These are phyloP conservation scores for Uria aalge DNA, from an alignment of 2,113 vertebrate species.

Conservation along the genomic window DNA sequence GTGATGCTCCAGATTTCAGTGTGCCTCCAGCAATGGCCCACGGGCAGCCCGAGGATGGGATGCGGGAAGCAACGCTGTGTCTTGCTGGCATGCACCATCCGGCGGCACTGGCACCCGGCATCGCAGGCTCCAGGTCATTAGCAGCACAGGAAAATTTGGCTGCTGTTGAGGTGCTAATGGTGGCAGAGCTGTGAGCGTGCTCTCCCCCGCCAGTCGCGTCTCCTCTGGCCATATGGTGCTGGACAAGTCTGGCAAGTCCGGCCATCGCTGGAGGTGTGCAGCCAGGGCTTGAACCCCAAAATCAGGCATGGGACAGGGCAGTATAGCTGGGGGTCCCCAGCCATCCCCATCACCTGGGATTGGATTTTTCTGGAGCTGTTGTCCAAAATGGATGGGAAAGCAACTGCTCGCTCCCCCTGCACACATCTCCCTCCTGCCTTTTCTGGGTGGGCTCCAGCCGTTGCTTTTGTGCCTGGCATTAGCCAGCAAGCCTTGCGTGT, in stretches of 20 bases:
- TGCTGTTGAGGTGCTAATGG: background rate
- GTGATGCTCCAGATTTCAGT: too few relatives aligned
- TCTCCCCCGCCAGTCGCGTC: fast-evolving
- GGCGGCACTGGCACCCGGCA: fast-evolving
- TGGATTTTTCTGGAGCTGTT: background rate
- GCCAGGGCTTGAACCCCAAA: background rate
- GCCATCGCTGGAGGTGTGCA: background rate
- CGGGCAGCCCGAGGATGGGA: fast-evolving
- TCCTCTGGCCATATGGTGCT: background rate
- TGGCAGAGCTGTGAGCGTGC: background rate
- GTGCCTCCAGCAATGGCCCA: background rate
- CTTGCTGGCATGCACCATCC: background rate
- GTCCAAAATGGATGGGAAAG: fast-evolving
- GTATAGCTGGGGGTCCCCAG: too few relatives aligned
- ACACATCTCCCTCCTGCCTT: background rate
- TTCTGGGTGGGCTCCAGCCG: background rate
- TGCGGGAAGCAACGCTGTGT: background rate
- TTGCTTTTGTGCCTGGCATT: background rate
- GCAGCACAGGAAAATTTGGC: background rate
- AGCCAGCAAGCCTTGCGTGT: background rate
- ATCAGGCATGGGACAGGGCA: background rate
- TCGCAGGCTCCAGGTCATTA: background rate
- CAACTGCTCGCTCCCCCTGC: fast-evolving
- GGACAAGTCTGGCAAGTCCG: background rate
- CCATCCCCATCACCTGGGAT: background rate